These are phyloP conservation scores for Mystacornis crossleyi DNA, from an alignment of 2,113 vertebrate genomes.

Conservation along the genomic window DNA sequence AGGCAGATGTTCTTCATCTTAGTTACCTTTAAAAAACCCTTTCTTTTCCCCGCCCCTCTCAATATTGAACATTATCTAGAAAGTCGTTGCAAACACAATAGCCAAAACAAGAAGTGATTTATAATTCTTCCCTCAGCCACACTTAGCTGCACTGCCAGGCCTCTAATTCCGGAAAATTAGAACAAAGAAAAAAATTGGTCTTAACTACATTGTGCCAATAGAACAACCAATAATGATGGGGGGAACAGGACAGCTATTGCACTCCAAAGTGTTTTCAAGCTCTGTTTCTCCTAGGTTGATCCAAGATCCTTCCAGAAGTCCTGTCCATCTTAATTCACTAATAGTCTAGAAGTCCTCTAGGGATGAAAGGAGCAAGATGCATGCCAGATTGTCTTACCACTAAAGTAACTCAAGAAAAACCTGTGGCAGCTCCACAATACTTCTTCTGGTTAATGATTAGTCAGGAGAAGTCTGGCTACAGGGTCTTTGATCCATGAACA, in stretches of 20 bases:
- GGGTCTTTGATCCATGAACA: conserved; percentile 13
- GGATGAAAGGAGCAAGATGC: neutral
- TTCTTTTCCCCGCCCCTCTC: rapidly evolving
- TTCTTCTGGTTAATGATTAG: neutral
- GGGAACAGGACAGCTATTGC: neutral
- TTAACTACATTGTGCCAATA: neutral
- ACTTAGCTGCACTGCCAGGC: neutral
- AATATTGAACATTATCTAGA: neutral
- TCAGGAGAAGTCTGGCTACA: neutral
- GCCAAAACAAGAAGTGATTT: neutral
- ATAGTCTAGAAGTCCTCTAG: neutral
- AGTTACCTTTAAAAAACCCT: neutral
- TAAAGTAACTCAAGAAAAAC: neutral
- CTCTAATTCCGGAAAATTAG: neutral
- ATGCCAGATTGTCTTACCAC: neutral
- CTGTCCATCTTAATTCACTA: neutral
- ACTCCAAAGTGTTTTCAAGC: neutral
- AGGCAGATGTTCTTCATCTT: neutral
- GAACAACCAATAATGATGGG: neutral
- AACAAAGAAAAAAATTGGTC: neutral
- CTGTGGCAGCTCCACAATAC: neutral
- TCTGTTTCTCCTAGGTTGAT: neutral
- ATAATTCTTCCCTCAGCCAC: neutral
- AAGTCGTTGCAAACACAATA: neutral
- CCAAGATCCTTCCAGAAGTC: neutral